Conservation (phyloP, 2,888 invertebrate genomes). For the Stenolophus ochropezus region DNA sequence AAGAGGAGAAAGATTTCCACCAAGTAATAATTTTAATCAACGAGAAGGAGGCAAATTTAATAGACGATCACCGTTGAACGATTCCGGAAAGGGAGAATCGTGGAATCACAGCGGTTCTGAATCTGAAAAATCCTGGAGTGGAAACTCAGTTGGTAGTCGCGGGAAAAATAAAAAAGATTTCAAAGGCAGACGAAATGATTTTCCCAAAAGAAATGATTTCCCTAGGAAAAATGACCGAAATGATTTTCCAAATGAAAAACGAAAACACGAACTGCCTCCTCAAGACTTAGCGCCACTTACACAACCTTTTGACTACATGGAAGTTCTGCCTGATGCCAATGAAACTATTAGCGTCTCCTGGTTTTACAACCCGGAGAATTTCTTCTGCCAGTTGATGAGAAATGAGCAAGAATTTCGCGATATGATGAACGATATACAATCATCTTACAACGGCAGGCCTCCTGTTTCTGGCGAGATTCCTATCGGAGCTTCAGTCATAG, state of each 20-base stretch:
- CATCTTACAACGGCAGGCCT: conserved; percentile 77
- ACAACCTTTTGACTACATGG: conserved; percentile 19
- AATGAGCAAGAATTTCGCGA: conserved; percentile 76
- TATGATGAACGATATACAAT: conserved; percentile 84
- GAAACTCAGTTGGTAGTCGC: conserved; percentile 16
- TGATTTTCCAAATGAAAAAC: neutral
- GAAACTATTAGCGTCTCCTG: conserved; percentile 81
- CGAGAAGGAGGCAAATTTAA: conserved; percentile 8
- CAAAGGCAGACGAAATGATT: conserved; percentile 37
- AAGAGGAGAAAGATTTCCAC: conserved; percentile 32
- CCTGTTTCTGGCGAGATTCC: conserved; percentile 72
- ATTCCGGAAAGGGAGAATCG: conserved; percentile 13
- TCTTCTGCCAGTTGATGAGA: conserved; percentile 74
- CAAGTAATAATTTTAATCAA: neutral
- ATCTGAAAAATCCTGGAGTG: conserved; percentile 43
- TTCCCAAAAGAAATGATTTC: conserved; percentile 9
- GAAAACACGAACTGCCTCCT: conserved; percentile 44
- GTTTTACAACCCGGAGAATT: conserved; percentile 84
- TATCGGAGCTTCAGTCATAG: conserved; percentile 81
- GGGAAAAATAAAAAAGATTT: conserved; percentile 45
- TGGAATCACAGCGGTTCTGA: conserved; percentile 24
- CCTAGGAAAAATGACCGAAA: too few relatives aligned
- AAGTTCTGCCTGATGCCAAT: conserved; percentile 74
- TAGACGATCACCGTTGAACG: conserved; percentile 31
- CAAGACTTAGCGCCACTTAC: conserved; percentile 44